A percentile compares a stretch with the other conserved stretches of the same genome.
These are phyloP conservation scores for Ceraclea dissimilis DNA, from an alignment of 2,888 invertebrate genomes.

Conservation along the genomic window DNA sequence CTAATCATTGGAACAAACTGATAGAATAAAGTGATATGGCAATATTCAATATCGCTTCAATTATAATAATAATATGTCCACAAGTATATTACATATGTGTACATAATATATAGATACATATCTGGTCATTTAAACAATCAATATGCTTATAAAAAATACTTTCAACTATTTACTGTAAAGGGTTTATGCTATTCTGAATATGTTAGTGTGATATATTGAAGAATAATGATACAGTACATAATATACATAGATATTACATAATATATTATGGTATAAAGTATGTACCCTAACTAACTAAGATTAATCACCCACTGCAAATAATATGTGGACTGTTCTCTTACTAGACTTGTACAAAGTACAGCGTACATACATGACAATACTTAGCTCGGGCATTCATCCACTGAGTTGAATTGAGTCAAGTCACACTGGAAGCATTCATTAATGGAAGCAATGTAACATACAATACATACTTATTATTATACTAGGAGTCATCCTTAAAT, in stretches of 20 bases:
- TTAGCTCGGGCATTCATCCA: too few relatives aligned
- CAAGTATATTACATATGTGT: neutral
- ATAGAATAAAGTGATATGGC: constrained; percentile 48
- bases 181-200: constrained; percentile 24
- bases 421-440: constrained; percentile 14
- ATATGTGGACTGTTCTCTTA: neutral
- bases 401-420: too few relatives aligned
- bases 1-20: constrained; percentile 24
- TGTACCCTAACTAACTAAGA: neutral
- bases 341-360: neutral
- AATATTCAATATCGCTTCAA: constrained; percentile 32
- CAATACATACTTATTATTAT: neutral
- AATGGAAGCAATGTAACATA: neutral
- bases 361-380: neutral
- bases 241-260: neutral
- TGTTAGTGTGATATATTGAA: constrained; percentile 24
- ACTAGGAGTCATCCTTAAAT: neutral
- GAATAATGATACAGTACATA: constrained; percentile 5
- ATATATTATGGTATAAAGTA: neutral
- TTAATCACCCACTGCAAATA: too few relatives aligned
- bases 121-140: constrained; percentile 21
- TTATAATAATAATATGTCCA: neutral
- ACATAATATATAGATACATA: neutral
- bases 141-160: constrained; percentile 27
- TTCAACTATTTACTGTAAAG: constrained; percentile 20